Evolutionary conservation across 2,888 invertebrate species (phyloP).

Genomic region (Stratiomys singularior): DNA sequence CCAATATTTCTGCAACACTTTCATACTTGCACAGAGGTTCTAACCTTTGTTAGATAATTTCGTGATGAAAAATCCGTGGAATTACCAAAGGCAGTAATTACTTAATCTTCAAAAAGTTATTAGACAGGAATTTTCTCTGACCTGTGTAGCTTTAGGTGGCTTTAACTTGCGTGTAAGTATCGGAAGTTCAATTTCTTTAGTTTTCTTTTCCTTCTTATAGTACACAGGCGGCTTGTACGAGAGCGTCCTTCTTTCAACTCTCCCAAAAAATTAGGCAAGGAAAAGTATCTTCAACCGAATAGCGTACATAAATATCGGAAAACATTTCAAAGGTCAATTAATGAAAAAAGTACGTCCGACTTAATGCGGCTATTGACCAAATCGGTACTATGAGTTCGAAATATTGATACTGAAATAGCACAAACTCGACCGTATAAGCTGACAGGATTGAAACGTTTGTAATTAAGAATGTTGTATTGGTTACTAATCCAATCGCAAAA

Average conservation of each 20-base stretch:
- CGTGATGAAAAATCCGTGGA: too few species aligned
- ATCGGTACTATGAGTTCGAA: neutral
- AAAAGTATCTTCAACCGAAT: neutral
- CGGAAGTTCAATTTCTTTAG: too few species aligned
- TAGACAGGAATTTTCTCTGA: too few species aligned
- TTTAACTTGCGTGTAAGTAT: too few species aligned
- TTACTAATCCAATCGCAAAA: constrained; percentile 35
- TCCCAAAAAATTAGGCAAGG: constrained; percentile 1
- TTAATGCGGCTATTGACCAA: neutral
- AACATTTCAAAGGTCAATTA: constrained; percentile 24
- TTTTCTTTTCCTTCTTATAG: too few species aligned
- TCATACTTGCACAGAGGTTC: too few species aligned
- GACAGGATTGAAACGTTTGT: constrained; percentile 24
- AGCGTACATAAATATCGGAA: constrained; percentile 2
- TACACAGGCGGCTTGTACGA: too few species aligned
- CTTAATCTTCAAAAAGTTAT: too few species aligned
- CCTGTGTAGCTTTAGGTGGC: too few species aligned
- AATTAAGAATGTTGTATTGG: constrained; percentile 40
- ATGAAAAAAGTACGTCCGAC: neutral
- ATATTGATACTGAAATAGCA: neutral
- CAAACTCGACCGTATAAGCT: neutral
- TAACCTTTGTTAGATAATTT: too few species aligned
- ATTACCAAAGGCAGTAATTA: too few species aligned
- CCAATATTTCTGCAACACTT: too few species aligned
- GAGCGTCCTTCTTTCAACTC: neutral